Percentiles rank a stretch among this genome's conserved stretches.
These are phyloP conservation scores for Drosophila neutralis DNA, from an alignment of 2,888 invertebrate species.

Conservation along the genomic window DNA sequence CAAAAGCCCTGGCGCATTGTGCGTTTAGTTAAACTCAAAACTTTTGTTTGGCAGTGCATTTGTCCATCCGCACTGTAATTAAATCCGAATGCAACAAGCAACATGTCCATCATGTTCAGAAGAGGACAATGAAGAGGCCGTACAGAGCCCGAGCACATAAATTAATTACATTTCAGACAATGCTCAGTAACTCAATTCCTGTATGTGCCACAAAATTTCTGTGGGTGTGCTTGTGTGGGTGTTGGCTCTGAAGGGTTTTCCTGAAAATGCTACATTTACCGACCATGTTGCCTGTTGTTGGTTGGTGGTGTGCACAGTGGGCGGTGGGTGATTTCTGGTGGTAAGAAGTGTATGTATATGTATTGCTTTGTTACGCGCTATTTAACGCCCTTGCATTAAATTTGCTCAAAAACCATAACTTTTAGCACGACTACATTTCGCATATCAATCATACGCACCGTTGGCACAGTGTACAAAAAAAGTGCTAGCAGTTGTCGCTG, in stretches of 20 bases:
- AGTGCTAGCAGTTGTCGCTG: constrained; percentile 29
- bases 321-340: background rate
- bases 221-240: background rate
- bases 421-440: constrained; percentile 17
- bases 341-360: background rate
- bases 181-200: background rate
- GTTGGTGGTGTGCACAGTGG: background rate
- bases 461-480: constrained; percentile 40
- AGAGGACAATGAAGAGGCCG: constrained; percentile 20
- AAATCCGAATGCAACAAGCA: constrained; percentile 15
- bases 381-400: constrained; percentile 43
- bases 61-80: constrained; percentile 25
- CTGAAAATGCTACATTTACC: background rate
- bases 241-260: background rate
- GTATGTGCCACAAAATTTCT: background rate
- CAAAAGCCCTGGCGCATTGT: constrained; percentile 7
- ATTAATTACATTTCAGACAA: constrained; percentile 39
- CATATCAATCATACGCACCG: constrained; percentile 72
- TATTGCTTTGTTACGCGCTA: constrained; percentile 24
- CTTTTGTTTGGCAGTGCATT: constrained; percentile 28
- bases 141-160: constrained; percentile 13
- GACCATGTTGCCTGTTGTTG: constrained; percentile 1
- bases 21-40: constrained; percentile 6
- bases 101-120: constrained; percentile 3
- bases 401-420: constrained; percentile 20